Base-by-base conservation (phyloP, 1,140 invertebrate genomes). In the Asbolus verrucosus region DNA sequence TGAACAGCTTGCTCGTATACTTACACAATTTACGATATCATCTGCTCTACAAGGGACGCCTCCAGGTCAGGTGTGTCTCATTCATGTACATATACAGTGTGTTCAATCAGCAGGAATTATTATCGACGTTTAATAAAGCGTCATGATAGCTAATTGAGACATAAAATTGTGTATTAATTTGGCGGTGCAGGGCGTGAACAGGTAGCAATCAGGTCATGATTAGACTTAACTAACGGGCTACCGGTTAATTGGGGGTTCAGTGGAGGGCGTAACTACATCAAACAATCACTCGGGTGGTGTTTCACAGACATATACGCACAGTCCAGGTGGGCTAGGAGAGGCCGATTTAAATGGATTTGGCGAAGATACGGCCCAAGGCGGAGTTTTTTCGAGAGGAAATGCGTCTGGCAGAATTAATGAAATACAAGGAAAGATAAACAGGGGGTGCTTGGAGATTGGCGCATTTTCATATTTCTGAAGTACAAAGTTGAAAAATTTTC, bases 201-300 rank as follows among this genome's bases (percentile, higher is more conserved):
- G 75, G 75, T 76, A 76, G 75, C 75, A 74, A 76, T 76, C 75
- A 74, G 71, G 74, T 69, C 70, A 69, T 74, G 75, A 76, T 76
- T 74, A 74, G 75, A 76, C 65, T 63, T 76, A 72, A 76, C 74
- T 74, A 74, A 76, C 70, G 68, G 72, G 75, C 75, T 76, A 76
- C 75, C 66, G 75, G 75, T 76, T 76, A 76, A 76, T 76, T 76
- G 75, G 73, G 75, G 75, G 75, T 72, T 74, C 66, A 71, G 71
- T 65, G 70, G 72, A 72, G 75, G 75, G 75, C 75, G 75, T 76
- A 76, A 76, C 75, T 70, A 76, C 75, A 73, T 76, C 75, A 76
- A 74, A 76, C 72, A 74, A 76, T 59, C 68, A 63, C 68, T 60
- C 41, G 46, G 46, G 46, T 54, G 46, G 46, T 54, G 46, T 46